Percentiles rank a stretch among this genome's conserved stretches.
Evolutionary conservation across 2,888 invertebrate species (phyloP).

Genomic region (Acleris holmiana): DNA sequence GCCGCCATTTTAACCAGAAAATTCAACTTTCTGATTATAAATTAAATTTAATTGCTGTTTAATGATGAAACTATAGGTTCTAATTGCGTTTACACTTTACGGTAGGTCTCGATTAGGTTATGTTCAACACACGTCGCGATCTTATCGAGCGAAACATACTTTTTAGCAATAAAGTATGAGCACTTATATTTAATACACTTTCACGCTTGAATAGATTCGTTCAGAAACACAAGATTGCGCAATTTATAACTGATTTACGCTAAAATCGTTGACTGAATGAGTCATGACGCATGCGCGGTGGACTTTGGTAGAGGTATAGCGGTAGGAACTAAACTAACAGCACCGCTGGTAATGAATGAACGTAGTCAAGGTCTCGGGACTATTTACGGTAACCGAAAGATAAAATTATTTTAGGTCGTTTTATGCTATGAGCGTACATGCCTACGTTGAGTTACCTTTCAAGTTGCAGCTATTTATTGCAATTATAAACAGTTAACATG

Average conservation of each 20-base stretch:
- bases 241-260: slow-evolving; percentile 18
- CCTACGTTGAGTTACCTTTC: too few species aligned
- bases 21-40: not conserved
- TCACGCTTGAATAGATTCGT: slow-evolving; percentile 10
- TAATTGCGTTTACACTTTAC: not conserved
- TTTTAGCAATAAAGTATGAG: not conserved
- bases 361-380: slow-evolving; percentile 16
- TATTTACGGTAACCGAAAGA: slow-evolving; percentile 20
- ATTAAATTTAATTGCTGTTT: not conserved
- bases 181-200: not conserved
- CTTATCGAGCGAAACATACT: not conserved
- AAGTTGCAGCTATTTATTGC: too few species aligned
- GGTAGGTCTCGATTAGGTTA: slow-evolving; percentile 17
- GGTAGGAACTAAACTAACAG: not conserved
- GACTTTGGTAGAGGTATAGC: slow-evolving; percentile 25
- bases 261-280: slow-evolving; percentile 2
- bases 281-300: slow-evolving; percentile 33
- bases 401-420: not conserved
- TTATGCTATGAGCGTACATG: too few species aligned
- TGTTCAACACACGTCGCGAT: slow-evolving; percentile 21
- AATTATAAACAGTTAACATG: too few species aligned
- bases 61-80: not conserved
- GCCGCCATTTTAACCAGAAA: slow-evolving; percentile 50
- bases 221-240: slow-evolving; percentile 11
- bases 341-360: not conserved